Evolutionary conservation across 2,797 vertebrate genomes (phyloP), one percentile per base, ranked within the genome.

Genomic region (Sebastes trivittatus): DNA sequence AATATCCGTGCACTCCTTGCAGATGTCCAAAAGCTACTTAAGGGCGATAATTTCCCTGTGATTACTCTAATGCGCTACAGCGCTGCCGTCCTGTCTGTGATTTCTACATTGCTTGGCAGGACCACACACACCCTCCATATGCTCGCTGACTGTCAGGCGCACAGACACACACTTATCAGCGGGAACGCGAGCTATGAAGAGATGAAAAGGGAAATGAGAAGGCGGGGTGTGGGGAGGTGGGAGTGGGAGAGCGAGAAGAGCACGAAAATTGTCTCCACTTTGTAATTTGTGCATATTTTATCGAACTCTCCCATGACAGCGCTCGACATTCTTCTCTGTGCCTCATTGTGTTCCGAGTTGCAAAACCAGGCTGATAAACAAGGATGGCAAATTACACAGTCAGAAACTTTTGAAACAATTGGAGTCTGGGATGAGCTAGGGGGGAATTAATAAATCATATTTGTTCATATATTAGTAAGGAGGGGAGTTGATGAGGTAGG

Each of bases 381-480:
- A 73, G 84, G 70, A 66, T 84, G 91, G 87, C 80, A 92, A 92
- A 93, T 91, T 88, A 85, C 54, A 34, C 42, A 87, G 87, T 87
- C 83, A 81, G 63, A 93, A 94, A 93, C 80, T 92, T 93, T 92
- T 86, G 79, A 87, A 88, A 92, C 89, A 91, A 91, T 88, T 81
- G 72, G 78, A 80, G 84, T 84, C 72, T 66, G 67, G 81, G 81
- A 88, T 87, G 88, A 90, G 82, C 55, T 77, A n/a, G 58, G 38
- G 76, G 60, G 29, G 72, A 65, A 93, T 95, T 91, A 95, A 95
- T 95, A 93, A 95, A 95, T 94, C 85, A 94, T 93, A 91, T 93
- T 91, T 93, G 85, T 93, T 95, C 90, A 94, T 95, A 88, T 82
- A 93, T 95, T 91, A 95, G 87, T 94, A 83, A 95, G 82, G 74